These are phyloP conservation scores for Callithrix jacchus DNA, from an alignment of 2,113 vertebrate genomes.

Conservation along the genomic window DNA sequence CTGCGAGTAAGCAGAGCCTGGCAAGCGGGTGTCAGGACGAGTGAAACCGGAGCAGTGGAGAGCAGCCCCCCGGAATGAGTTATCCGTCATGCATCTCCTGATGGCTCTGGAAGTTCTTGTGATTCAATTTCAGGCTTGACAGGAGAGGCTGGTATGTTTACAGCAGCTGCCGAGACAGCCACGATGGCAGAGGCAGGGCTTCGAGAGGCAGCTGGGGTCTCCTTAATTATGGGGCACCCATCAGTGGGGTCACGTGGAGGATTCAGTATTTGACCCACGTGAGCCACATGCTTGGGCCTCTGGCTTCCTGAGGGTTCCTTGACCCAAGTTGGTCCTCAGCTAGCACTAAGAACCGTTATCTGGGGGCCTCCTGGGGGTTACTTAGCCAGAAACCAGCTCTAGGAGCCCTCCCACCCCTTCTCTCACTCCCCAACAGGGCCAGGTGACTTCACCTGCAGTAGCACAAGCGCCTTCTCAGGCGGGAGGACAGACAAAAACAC, in stretches of 20 bases:
- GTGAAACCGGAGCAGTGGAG: background rate
- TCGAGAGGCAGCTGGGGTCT: background rate
- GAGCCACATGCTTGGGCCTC: background rate
- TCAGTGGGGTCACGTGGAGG: fast-evolving
- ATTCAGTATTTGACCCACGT: fast-evolving
- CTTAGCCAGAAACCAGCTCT: background rate
- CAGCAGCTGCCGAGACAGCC: background rate
- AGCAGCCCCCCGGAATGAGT: background rate
- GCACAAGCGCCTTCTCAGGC: fast-evolving
- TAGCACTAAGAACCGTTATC: fast-evolving
- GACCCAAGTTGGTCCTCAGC: background rate
- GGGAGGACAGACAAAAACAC: background rate
- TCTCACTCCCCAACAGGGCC: background rate
- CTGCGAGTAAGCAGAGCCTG: background rate
- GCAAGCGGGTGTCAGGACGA: background rate
- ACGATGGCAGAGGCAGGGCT: fast-evolving
- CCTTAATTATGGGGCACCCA: fast-evolving
- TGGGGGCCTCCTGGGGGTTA: background rate
- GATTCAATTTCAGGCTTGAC: slow-evolving; percentile 58
- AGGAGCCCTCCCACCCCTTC: fast-evolving
- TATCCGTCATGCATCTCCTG: background rate
- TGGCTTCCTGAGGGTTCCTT: background rate
- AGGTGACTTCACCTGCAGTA: background rate
- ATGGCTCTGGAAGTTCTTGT: slow-evolving; percentile 30
- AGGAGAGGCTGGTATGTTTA: background rate